A percentile compares a stretch with the other conserved stretches of the same genome.
These are phyloP conservation scores for Gasteruption jaculator DNA, from an alignment of 2,888 invertebrate genomes.

Conservation along the genomic window DNA sequence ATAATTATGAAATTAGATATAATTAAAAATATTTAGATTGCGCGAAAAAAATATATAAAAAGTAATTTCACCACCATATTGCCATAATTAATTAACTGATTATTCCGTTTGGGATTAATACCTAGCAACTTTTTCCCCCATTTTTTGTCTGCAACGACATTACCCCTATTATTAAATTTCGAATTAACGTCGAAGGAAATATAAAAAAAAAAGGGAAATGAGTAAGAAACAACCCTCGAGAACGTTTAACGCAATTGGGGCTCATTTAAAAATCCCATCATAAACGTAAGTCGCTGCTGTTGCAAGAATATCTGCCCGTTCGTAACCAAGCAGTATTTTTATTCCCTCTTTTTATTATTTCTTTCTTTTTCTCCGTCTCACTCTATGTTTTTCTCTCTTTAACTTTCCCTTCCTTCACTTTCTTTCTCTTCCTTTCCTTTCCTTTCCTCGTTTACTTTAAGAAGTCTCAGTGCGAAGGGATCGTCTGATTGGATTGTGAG, in stretches of 20 bases:
- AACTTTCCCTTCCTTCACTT: conserved; percentile 6
- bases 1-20: too few relatives aligned
- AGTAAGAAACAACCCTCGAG: not conserved
- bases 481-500: conserved; percentile 47
- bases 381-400: conserved; percentile 8
- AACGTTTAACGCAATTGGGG: conserved; percentile 48
- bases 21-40: too few relatives aligned
- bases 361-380: not conserved
- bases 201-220: not conserved
- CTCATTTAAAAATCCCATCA: conserved; percentile 51
- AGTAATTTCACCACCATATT: too few relatives aligned
- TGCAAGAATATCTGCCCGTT: conserved; percentile 27
- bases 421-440: conserved; percentile 16
- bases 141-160: too few relatives aligned
- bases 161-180: too few relatives aligned
- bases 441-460: conserved; percentile 21
- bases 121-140: too few relatives aligned
- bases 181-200: not conserved
- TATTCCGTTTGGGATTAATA: too few relatives aligned
- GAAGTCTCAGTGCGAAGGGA: conserved; percentile 27
- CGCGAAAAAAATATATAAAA: too few relatives aligned
- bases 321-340: conserved; percentile 9
- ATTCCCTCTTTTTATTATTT: conserved; percentile 11
- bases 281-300: conserved; percentile 41
- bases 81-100: too few relatives aligned